phyloP scores from a whole-genome alignment of 2,888 invertebrate species.

The Griposia aprilina region DNA sequence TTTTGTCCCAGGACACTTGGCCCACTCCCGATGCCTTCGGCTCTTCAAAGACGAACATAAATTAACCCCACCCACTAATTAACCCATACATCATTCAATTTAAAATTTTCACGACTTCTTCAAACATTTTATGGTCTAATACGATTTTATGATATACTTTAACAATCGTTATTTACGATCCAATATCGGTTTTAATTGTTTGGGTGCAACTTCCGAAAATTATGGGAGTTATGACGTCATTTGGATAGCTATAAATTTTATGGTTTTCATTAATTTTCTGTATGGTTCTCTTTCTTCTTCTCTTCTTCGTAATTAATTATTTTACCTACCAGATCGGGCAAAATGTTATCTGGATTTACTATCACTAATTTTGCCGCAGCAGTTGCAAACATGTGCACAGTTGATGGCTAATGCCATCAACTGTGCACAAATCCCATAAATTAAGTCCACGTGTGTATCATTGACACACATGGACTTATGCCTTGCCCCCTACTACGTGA shows the following conservation, averaged over 20 bases:
- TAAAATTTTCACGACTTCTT: conserved; percentile 73
- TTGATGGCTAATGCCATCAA: no score
- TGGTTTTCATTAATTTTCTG: not conserved
- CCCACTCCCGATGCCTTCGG: conserved; percentile 64
- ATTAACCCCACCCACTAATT: conserved; percentile 78
- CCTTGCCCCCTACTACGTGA: no score
- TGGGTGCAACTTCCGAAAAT: conserved; percentile 50
- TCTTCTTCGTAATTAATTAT: not conserved
- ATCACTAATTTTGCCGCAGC: no score
- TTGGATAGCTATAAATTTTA: conserved; percentile 20
- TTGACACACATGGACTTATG: no score
- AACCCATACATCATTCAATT: conserved; percentile 75
- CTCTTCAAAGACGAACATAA: conserved; percentile 72
- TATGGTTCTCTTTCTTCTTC: not conserved
- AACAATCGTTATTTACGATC: conserved; percentile 57
- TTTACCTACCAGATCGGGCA: no score
- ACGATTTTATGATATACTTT: conserved; percentile 60
- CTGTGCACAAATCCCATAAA: no score
- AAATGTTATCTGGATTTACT: no score
- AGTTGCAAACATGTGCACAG: no score
- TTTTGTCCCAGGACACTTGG: conserved; percentile 55
- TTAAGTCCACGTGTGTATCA: no score
- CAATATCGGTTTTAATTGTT: conserved; percentile 55
- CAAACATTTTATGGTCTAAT: conserved; percentile 68
- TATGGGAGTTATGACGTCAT: conserved; percentile 34